These are phyloP conservation scores for Aspiorhynchus laticeps DNA, from an alignment of 2,113 vertebrate species.

Conservation along the genomic window DNA sequence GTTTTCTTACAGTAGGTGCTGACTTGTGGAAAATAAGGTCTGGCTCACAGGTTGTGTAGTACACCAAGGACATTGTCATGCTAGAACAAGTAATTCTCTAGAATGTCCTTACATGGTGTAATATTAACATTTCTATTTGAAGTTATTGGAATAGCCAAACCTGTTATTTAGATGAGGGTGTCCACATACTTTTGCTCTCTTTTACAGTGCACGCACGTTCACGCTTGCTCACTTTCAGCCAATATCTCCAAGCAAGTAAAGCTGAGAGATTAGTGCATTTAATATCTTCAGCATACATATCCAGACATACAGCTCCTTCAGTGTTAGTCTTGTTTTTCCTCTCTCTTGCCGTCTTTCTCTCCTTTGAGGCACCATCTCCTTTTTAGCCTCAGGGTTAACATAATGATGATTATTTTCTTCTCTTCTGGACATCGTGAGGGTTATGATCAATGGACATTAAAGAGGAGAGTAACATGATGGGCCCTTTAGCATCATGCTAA, in stretches of 20 bases:
- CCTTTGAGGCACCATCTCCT: slow-evolving; percentile 30
- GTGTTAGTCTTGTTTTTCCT: slow-evolving; percentile 21
- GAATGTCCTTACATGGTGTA: background rate
- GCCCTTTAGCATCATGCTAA: slow-evolving; percentile 3
- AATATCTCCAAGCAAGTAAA: slow-evolving; percentile 15
- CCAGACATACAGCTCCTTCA: background rate
- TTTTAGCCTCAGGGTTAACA: slow-evolving; percentile 50
- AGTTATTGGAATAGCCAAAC: background rate
- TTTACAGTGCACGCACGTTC: background rate
- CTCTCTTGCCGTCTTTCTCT: background rate
- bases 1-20: background rate
- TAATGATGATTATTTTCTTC: slow-evolving; percentile 51
- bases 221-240: background rate
- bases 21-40: background rate
- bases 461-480: background rate
- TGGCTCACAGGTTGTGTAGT: background rate
- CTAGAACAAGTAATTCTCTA: background rate
- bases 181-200: background rate
- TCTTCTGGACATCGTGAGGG: slow-evolving; percentile 20
- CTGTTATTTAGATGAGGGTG: background rate
- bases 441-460: slow-evolving; percentile 33
- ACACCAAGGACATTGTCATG: background rate
- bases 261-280: slow-evolving; percentile 12
- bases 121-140: background rate
- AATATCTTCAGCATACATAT: slow-evolving; percentile 5